Conservation (phyloP, 2,797 vertebrate genomes). For the Lindbergichthys nudifrons region DNA sequence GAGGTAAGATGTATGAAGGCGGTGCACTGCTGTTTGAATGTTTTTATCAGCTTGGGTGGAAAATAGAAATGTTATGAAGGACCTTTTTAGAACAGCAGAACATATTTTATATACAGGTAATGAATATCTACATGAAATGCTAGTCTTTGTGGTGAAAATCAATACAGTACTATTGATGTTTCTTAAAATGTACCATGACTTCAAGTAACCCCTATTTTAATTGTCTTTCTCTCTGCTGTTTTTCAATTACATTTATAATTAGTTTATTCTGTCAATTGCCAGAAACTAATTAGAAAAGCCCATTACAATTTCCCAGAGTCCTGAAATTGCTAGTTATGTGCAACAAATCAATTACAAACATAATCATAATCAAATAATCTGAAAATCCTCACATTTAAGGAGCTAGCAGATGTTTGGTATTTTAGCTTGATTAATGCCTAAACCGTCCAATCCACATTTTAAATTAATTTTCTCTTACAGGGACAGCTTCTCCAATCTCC, state of each 20-base stretch:
- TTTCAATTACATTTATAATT: neutral
- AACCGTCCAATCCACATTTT: neutral
- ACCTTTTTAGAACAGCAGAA: neutral
- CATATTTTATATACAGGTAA: neutral
- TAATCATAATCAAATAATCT: neutral
- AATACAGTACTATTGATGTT: neutral
- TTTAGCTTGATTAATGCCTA: neutral
- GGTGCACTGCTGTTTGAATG: neutral
- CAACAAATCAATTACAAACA: neutral
- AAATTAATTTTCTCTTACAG: conserved; percentile 53
- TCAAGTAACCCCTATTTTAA: neutral
- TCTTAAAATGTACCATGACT: neutral
- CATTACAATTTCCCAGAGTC: neutral
- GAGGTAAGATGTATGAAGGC: conserved; percentile 61
- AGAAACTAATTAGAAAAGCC: neutral
- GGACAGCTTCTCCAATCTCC: conserved; percentile 70
- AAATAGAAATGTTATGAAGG: neutral
- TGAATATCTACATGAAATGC: neutral
- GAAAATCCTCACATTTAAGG: neutral
- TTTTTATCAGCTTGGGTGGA: neutral
- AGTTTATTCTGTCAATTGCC: neutral
- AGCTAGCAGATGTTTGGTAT: neutral
- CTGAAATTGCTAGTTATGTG: neutral
- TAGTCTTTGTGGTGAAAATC: neutral
- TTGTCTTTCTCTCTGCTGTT: neutral